These are phyloP conservation scores for Thereuonema tuberculata DNA, from an alignment of 1,140 invertebrate genomes.

Conservation along the genomic window DNA sequence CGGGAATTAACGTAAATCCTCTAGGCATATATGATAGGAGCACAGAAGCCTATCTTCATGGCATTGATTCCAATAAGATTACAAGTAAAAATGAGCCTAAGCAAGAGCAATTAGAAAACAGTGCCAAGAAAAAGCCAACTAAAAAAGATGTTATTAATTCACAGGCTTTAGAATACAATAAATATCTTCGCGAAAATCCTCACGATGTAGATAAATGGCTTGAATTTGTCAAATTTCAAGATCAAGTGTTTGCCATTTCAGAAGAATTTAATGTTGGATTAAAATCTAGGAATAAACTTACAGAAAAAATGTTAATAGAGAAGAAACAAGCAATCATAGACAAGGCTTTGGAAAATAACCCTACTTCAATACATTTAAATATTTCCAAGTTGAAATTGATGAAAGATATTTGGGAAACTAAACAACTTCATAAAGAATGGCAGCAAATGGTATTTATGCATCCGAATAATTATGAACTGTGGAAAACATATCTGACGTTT, in stretches of 20 bases:
- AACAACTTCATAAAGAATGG: conserved; percentile 31
- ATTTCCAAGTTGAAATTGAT: conserved; percentile 30
- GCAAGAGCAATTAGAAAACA: not conserved
- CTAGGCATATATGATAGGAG: not conserved
- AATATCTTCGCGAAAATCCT: conserved; percentile 28
- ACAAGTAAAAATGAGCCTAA: not conserved
- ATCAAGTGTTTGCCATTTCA: conserved; percentile 17
- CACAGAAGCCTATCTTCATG: not conserved
- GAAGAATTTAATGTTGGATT: conserved; percentile 13
- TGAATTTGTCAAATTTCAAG: conserved; percentile 37
- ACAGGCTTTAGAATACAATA: conserved; percentile 31
- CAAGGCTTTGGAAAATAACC: conserved; percentile 34
- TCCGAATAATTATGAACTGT: conserved; percentile 30
- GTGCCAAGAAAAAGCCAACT: conserved; percentile 8
- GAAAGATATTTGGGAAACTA: conserved; percentile 27
- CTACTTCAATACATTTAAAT: conserved; percentile 28
- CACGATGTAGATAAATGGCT: conserved; percentile 32
- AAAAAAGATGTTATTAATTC: conserved; percentile 11
- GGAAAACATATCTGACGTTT: conserved; percentile 32
- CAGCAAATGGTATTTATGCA: conserved; percentile 33
- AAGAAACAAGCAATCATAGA: conserved; percentile 36
- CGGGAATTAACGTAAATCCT: too few relatives aligned
- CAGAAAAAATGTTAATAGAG: conserved; percentile 25
- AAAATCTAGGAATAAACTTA: conserved; percentile 14
- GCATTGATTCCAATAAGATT: too few relatives aligned